Conservation (phyloP, 2,888 invertebrate species). For the Crioceris asparagi region DNA sequence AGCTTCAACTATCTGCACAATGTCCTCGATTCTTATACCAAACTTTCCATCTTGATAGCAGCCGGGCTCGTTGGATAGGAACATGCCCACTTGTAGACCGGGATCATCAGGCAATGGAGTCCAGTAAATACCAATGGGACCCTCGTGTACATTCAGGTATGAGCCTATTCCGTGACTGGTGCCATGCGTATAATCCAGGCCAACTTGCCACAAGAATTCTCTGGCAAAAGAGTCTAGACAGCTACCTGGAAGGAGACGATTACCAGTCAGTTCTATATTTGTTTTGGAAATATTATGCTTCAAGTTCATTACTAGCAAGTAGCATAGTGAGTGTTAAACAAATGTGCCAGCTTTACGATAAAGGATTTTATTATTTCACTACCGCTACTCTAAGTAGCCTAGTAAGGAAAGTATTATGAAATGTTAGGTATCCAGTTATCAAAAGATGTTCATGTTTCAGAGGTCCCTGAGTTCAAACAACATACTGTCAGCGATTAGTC, state of each 20-base stretch:
- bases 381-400: too few relatives aligned
- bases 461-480: too few relatives aligned
- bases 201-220: slow-evolving; percentile 72
- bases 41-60: slow-evolving; percentile 84
- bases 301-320: too few relatives aligned
- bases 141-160: slow-evolving; percentile 89
- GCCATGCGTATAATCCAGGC: slow-evolving; percentile 86
- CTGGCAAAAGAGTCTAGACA: slow-evolving; percentile 75
- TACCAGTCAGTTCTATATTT: too few relatives aligned
- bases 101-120: slow-evolving; percentile 62
- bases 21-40: slow-evolving; percentile 84
- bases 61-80: slow-evolving; percentile 83
- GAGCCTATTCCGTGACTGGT: slow-evolving; percentile 93
- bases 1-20: slow-evolving; percentile 60
- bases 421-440: too few relatives aligned
- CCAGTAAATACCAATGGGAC: slow-evolving; percentile 72
- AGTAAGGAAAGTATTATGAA: too few relatives aligned
- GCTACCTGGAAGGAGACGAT: slow-evolving; percentile 35
- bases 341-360: too few relatives aligned
- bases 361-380: too few relatives aligned
- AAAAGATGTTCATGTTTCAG: too few relatives aligned
- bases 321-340: too few relatives aligned
- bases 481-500: too few relatives aligned
- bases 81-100: slow-evolving; percentile 67
- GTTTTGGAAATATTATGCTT: too few relatives aligned